A percentile compares a stretch with the other conserved stretches of the same genome.
Evolutionary conservation across 1,140 invertebrate species (phyloP).

Genomic region (Bemisia tabaci): DNA sequence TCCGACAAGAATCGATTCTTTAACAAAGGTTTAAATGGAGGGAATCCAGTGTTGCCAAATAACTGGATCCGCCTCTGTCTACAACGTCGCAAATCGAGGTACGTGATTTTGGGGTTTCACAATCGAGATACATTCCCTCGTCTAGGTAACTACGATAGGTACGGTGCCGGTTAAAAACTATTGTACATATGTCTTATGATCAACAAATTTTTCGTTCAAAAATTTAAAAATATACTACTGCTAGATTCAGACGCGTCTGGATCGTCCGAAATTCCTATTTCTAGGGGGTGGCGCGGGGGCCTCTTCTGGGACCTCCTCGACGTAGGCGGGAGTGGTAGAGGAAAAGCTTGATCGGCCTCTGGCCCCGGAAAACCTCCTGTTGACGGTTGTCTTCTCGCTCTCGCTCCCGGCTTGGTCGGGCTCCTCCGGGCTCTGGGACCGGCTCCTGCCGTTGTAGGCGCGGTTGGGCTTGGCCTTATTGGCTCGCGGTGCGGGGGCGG

Average conservation of each 20-base stretch:
- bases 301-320: background rate
- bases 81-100: no score
- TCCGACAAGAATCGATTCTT: no score
- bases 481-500: background rate
- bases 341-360: background rate
- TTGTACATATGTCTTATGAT: no score
- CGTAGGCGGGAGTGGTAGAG: background rate
- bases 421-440: background rate
- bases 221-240: background rate
- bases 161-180: no score
- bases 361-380: background rate
- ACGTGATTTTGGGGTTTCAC: no score
- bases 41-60: no score
- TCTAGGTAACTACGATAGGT: no score
- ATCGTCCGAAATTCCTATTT: background rate
- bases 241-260: background rate
- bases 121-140: no score
- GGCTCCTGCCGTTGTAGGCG: background rate
- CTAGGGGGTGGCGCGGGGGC: background rate
- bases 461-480: background rate
- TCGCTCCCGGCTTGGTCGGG: background rate
- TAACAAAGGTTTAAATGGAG: no score
- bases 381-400: background rate
- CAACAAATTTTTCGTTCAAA: no score
- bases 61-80: no score